Conservation (phyloP, 2,113 vertebrate genomes). For the Theristicus caerulescens region DNA sequence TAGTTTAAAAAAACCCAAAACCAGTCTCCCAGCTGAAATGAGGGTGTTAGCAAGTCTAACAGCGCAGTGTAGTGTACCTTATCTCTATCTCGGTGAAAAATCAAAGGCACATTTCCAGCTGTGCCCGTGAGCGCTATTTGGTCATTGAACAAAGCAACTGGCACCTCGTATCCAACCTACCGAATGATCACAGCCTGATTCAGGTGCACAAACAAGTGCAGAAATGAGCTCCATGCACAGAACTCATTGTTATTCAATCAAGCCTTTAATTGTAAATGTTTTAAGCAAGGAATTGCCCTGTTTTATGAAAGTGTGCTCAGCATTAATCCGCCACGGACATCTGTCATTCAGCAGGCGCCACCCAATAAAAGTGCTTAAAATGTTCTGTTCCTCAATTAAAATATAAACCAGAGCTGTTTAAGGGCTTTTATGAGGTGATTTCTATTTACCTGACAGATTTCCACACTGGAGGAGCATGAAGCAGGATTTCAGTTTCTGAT, state of each 20-base stretch:
- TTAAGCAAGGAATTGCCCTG: conserved; percentile 50
- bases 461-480: conserved; percentile 31
- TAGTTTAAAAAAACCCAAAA: neutral
- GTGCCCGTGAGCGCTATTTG: conserved; percentile 27
- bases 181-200: conserved; percentile 25
- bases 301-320: conserved; percentile 63
- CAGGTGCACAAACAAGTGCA: conserved; percentile 58
- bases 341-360: conserved; percentile 69
- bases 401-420: conserved; percentile 67
- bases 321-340: conserved; percentile 21
- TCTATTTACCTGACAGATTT: conserved; percentile 68
- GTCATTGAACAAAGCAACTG: conserved; percentile 43
- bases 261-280: conserved; percentile 62
- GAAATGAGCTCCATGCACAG: conserved; percentile 34
- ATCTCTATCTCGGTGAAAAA: conserved; percentile 48
- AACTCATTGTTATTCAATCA: conserved; percentile 53
- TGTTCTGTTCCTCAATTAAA: conserved; percentile 71
- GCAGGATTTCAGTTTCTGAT: conserved; percentile 49
- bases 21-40: neutral
- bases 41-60: conserved; percentile 13
- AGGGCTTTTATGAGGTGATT: conserved; percentile 63
- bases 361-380: conserved; percentile 67
- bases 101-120: conserved; percentile 60
- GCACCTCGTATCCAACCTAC: conserved; percentile 37
- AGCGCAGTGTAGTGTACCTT: neutral